phyloP scores from a whole-genome alignment of 2,888 invertebrate species.

The Mylabris sibirica region DNA sequence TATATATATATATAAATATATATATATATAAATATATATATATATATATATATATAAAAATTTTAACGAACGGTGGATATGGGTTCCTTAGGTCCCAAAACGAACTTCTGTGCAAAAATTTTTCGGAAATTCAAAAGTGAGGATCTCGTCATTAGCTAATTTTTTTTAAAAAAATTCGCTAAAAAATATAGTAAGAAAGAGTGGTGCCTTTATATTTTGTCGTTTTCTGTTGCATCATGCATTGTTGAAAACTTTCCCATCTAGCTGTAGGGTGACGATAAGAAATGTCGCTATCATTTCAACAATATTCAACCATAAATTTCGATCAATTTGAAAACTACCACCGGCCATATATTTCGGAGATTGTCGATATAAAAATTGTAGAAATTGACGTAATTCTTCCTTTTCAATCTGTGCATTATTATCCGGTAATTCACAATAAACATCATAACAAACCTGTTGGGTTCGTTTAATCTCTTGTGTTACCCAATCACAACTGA shows the following conservation, averaged over 20 bases:
- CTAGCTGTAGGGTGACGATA: neutral
- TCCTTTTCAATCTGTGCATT: neutral
- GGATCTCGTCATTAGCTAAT: too few species aligned
- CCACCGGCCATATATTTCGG: neutral
- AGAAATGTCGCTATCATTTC: neutral
- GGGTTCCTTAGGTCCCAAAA: too few species aligned
- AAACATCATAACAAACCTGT: neutral
- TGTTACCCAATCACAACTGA: neutral
- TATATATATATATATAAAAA: too few species aligned
- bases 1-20: too few species aligned
- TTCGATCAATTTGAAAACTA: neutral
- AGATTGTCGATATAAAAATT: neutral
- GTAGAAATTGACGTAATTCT: neutral
- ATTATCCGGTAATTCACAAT: neutral
- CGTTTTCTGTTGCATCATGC: too few species aligned
- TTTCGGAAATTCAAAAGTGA: too few species aligned
- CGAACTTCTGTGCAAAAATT: too few species aligned
- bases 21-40: too few species aligned
- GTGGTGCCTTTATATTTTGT: too few species aligned
- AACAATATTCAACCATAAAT: neutral
- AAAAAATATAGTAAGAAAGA: too few species aligned
- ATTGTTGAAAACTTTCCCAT: neutral
- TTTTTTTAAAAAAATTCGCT: too few species aligned
- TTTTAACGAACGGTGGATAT: too few species aligned
- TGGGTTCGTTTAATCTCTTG: neutral